Percentiles rank a stretch among this genome's conserved stretches.
These are phyloP conservation scores for Sternotherus odoratus DNA, from an alignment of 2,797 vertebrate genomes.

Conservation along the genomic window DNA sequence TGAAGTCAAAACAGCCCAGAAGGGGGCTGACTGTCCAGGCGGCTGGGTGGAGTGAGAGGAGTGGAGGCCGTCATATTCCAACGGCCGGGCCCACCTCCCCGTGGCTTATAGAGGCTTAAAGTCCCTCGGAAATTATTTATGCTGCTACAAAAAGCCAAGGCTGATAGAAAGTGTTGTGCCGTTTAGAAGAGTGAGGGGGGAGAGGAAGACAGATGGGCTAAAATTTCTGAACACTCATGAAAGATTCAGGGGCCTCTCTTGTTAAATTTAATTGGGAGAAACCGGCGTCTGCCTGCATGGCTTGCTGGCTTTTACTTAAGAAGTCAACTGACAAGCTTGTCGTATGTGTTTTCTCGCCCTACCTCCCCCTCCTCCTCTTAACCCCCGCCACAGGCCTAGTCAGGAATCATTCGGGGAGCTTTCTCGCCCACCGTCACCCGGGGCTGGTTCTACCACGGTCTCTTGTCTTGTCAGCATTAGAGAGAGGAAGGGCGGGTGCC, in stretches of 20 bases:
- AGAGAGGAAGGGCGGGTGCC: not conserved
- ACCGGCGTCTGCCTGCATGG: conserved; percentile 58
- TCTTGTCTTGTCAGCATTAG: not conserved
- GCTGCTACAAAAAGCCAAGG: not conserved
- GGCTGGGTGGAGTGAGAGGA: not conserved
- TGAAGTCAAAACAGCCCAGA: not conserved
- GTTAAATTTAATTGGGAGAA: conserved; percentile 85
- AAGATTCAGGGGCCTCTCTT: conserved; percentile 82
- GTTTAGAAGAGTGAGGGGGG: not conserved
- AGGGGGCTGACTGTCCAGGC: not conserved
- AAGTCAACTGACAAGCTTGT: conserved; percentile 77
- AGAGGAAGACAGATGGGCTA: conserved; percentile 65
- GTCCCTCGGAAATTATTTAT: conserved; percentile 3
- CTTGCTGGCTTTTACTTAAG: conserved; percentile 77
- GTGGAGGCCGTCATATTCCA: accelerated
- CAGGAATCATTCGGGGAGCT: not conserved
- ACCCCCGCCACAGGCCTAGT: not conserved
- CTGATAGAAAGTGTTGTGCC: not conserved
- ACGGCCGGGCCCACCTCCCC: accelerated
- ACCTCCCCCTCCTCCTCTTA: not conserved
- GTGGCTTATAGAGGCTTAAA: accelerated
- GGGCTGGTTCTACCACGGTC: not conserved
- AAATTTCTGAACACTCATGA: conserved; percentile 77
- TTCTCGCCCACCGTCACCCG: not conserved
- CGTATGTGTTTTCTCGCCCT: conserved; percentile 6